Percentiles rank a stretch among this genome's conserved stretches.
These are phyloP conservation scores for Ataeniobius toweri DNA, from an alignment of 2,797 vertebrate species.

Conservation along the genomic window DNA sequence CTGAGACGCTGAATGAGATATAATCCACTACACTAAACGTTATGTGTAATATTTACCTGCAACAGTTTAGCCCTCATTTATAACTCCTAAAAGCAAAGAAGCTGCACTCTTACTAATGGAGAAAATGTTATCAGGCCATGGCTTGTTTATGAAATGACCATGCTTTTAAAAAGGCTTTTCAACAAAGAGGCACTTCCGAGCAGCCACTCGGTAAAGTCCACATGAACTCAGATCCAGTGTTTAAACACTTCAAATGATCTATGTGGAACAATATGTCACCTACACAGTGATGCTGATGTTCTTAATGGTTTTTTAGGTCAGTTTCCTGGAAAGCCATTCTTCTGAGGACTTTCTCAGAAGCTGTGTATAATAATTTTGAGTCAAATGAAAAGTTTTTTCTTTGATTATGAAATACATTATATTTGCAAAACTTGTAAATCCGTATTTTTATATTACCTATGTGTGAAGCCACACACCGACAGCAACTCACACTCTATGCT, in stretches of 20 bases:
- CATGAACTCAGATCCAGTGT: neutral
- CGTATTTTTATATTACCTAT: neutral
- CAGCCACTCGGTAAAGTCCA: neutral
- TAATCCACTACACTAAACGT: neutral
- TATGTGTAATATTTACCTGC: neutral
- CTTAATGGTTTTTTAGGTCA: neutral
- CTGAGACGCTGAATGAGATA: neutral
- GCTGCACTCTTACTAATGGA: neutral
- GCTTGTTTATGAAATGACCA: slow-evolving; percentile 12
- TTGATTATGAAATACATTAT: neutral
- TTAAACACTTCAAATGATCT: neutral
- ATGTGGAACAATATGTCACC: neutral
- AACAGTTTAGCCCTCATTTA: neutral
- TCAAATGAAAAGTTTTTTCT: neutral
- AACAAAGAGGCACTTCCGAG: neutral
- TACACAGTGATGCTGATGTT: neutral
- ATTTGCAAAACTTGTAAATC: neutral
- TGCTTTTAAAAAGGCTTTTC: slow-evolving; percentile 1
- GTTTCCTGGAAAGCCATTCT: neutral
- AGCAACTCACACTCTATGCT: neutral
- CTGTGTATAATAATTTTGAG: neutral
- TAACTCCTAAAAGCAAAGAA: slow-evolving; percentile 6
- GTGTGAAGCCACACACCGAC: neutral
- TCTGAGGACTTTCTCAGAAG: neutral
- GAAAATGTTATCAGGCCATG: slow-evolving; percentile 5